Conservation (phyloP, 2,113 vertebrate genomes). For the Peromyscus polionotus region DNA sequence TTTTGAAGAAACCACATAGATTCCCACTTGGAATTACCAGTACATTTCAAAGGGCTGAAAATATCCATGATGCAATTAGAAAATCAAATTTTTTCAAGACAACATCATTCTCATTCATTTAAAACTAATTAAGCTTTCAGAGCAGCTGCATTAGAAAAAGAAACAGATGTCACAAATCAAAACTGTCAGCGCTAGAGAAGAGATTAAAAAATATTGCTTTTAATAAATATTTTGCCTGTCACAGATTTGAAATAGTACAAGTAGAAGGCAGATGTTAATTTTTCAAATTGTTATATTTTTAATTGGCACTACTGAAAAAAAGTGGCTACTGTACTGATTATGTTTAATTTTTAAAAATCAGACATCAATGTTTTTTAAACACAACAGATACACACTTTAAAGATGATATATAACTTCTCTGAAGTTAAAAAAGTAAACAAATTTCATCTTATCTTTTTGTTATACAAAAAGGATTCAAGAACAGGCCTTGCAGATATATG, state of each 20-base stretch:
- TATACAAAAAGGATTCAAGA: background rate
- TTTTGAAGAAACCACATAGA: background rate
- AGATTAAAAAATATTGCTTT: slow-evolving; percentile 32
- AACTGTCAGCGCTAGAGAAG: slow-evolving; percentile 13
- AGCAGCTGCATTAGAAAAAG: slow-evolving; percentile 55
- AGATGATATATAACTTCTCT: background rate
- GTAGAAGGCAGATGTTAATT: slow-evolving; percentile 20
- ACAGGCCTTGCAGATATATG: background rate
- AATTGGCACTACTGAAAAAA: slow-evolving; percentile 9
- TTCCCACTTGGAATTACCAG: background rate
- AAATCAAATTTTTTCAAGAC: slow-evolving; percentile 52
- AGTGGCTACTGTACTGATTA: background rate
- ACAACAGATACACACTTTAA: background rate
- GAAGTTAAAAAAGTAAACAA: background rate
- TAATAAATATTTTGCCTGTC: slow-evolving; percentile 58
- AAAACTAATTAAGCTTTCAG: slow-evolving; percentile 59
- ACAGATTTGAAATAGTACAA: slow-evolving; percentile 48
- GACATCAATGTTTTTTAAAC: slow-evolving; percentile 17
- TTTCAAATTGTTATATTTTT: slow-evolving; percentile 26
- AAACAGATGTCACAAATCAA: slow-evolving; percentile 69
- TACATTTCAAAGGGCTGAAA: slow-evolving; percentile 25
- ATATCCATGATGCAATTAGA: background rate
- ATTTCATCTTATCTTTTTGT: background rate
- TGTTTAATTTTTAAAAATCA: slow-evolving; percentile 33
- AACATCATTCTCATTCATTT: slow-evolving; percentile 59